phyloP scores from a whole-genome alignment of 2,113 vertebrate genomes.

The Python bivittatus region DNA sequence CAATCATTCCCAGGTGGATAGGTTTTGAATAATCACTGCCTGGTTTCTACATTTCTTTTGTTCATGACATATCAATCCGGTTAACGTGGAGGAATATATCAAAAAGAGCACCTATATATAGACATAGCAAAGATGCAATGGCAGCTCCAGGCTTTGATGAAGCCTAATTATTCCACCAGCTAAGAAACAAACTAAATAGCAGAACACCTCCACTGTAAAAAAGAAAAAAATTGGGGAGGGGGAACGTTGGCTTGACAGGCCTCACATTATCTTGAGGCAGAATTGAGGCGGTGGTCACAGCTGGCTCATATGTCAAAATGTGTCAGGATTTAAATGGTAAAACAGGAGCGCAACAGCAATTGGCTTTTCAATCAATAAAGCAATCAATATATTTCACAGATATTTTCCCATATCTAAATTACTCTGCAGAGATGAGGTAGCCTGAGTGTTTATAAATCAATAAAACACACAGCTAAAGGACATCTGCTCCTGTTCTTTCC shows the following conservation, averaged over 20 bases:
- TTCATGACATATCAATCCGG: conserved; percentile 57
- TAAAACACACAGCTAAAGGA: conserved; percentile 80
- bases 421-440: conserved; percentile 83
- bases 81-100: conserved; percentile 52
- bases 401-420: conserved; percentile 90
- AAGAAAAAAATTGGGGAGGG: conserved; percentile 35
- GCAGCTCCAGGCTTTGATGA: conserved; percentile 67
- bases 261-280: conserved; percentile 81
- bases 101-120: conserved; percentile 37
- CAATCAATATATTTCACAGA: conserved; percentile 90
- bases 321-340: conserved; percentile 86
- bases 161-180: conserved; percentile 78
- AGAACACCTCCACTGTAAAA: conserved; percentile 68
- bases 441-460: conserved; percentile 85
- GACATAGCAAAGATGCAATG: conserved; percentile 43
- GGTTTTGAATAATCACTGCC: conserved; percentile 61
- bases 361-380: conserved; percentile 88
- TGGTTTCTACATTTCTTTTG: conserved; percentile 62
- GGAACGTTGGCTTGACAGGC: conserved; percentile 74
- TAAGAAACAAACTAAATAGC: conserved; percentile 74
- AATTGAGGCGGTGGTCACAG: conserved; percentile 77
- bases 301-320: conserved; percentile 86
- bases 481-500: conserved; percentile 77
- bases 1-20: conserved; percentile 51
- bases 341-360: conserved; percentile 86